Conservation (phyloP, 2,888 invertebrate species). For the Thera obeliscata region DNA sequence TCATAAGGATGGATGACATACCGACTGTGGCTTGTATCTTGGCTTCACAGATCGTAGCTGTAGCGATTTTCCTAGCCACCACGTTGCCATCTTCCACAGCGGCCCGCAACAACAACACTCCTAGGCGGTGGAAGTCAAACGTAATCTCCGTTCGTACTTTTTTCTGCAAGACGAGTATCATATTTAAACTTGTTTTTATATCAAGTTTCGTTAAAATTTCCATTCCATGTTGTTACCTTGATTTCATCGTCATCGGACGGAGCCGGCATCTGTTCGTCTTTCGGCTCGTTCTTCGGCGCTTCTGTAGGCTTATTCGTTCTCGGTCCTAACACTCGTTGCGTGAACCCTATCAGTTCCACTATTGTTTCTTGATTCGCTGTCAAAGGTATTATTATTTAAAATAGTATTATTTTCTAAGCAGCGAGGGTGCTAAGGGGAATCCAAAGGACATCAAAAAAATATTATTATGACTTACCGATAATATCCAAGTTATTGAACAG, state of each 20-base stretch:
- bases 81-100: constrained; percentile 88
- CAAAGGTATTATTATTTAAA: constrained; percentile 9
- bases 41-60: constrained; percentile 96
- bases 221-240: constrained; percentile 40
- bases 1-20: constrained; percentile 35
- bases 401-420: not conserved
- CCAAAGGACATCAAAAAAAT: not conserved
- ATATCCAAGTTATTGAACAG: constrained; percentile 97
- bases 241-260: constrained; percentile 43
- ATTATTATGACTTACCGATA: constrained; percentile 86
- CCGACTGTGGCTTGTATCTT: constrained; percentile 93
- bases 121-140: constrained; percentile 96
- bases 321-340: constrained; percentile 85
- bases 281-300: constrained; percentile 40
- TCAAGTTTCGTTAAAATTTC: not conserved
- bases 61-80: constrained; percentile 95
- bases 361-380: constrained; percentile 97
- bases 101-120: constrained; percentile 93
- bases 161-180: constrained; percentile 41
- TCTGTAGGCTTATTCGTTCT: constrained; percentile 23
- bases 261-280: constrained; percentile 45
- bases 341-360: constrained; percentile 95
- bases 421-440: too few relatives aligned
- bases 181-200: not conserved
- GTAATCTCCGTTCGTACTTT: constrained; percentile 90